Base-by-base conservation (phyloP, 2,888 invertebrate genomes). In the Oeneis ivallda region DNA sequence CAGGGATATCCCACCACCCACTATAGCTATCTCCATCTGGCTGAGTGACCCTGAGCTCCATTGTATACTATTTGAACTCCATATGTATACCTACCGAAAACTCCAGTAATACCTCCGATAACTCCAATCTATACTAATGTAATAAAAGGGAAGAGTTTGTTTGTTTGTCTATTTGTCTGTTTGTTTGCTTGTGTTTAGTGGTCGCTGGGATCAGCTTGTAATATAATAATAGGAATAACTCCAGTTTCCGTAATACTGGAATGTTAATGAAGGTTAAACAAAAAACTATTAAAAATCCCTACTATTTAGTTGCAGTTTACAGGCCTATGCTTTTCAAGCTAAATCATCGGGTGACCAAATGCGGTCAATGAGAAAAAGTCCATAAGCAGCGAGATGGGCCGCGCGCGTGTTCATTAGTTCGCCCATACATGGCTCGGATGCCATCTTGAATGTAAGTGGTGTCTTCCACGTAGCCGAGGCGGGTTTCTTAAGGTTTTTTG, bases 341-440 rank as follows among this genome's bases (percentile, higher is more conserved):
- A 60, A 60, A 60, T 60, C 49, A 50, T 49, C 49, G 41, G 54
- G 2, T 32, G 50, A 41, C 65, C 65, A 69, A 69, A 69, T 67
- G 64, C 64, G 69, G 67, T 66, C 64, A 71, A 73, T 74, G 71
- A 68, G 68, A 72, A 72, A 74, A 74, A 71, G 66, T 62, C 68
- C 71, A 60, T 60, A 60, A 37, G 37, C 15, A 60, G 41, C 41
- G 60, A 50, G 49, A 50, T 50, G 47, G 54, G 7, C 8, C 32
- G 72, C 68, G 69, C 73, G 70, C 75, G 72, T 67, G 70, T 81
- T 84, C 84, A 81, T 83, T 84, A 84, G 77, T 69, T 67, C 71
- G 53, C 70, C 84, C 83, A 70, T 83, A 84, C 79, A 83, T 75
- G 83, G 82, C 64, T 26, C 50, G 62, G 67, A 71, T 71, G 66